These are phyloP conservation scores for Phrynocephalus versicolor DNA, from an alignment of 2,113 vertebrate genomes.

Conservation along the genomic window DNA sequence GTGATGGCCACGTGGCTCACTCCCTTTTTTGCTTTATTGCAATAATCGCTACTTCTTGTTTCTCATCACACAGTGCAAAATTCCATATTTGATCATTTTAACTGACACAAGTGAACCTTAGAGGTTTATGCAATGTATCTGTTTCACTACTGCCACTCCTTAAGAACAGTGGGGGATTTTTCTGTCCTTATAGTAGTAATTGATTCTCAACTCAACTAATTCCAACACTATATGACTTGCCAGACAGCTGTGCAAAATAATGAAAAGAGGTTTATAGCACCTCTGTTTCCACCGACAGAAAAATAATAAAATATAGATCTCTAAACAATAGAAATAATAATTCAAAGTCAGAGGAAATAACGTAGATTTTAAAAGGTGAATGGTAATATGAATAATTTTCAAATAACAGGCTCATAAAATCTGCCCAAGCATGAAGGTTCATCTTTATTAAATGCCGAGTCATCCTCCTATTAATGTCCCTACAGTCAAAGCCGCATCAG, in stretches of 20 bases:
- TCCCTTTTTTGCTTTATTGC: no score
- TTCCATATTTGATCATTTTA: no score
- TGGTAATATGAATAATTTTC: conserved; percentile 47
- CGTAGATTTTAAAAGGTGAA: conserved; percentile 36
- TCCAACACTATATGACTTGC: conserved; percentile 23
- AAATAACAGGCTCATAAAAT: conserved; percentile 39
- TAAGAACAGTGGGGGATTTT: neutral
- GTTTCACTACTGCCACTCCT: neutral
- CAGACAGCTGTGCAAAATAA: neutral
- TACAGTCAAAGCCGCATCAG: conserved; percentile 23
- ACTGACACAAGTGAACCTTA: no score
- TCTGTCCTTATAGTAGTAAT: neutral
- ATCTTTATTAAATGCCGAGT: conserved; percentile 35
- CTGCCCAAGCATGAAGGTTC: conserved; percentile 14
- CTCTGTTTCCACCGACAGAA: conserved; percentile 8
- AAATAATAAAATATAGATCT: conserved; percentile 9
- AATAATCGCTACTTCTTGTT: no score
- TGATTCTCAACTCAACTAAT: conserved; percentile 21
- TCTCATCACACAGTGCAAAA: no score
- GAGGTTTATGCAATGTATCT: neutral
- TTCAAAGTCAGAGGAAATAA: conserved; percentile 14
- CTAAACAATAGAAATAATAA: conserved; percentile 30
- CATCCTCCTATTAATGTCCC: neutral
- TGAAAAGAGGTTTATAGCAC: conserved; percentile 23
- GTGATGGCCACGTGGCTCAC: no score